Conservation (phyloP, 2,888 invertebrate genomes). For the Argynnis bischoffii region DNA sequence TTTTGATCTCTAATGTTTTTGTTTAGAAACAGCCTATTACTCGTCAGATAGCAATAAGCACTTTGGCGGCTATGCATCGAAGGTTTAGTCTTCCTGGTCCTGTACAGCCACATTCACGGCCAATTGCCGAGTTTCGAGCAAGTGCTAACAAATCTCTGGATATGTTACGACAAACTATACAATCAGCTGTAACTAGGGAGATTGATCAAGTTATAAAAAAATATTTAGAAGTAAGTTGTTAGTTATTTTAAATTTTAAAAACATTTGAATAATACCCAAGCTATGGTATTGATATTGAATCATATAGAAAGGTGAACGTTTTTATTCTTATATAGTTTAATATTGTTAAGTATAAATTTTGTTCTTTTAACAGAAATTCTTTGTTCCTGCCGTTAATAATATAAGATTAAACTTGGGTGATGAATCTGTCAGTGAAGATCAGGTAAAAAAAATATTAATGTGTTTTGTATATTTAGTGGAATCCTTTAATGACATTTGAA, state of each 20-base stretch:
- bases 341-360: neutral
- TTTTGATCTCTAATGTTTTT: slow-evolving; percentile 10
- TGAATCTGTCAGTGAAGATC: slow-evolving; percentile 89
- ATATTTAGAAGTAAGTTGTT: slow-evolving; percentile 85
- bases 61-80: slow-evolving; percentile 84
- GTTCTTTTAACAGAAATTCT: slow-evolving; percentile 85
- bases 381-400: slow-evolving; percentile 90
- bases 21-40: slow-evolving; percentile 76
- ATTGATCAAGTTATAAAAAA: slow-evolving; percentile 89
- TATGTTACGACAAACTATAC: slow-evolving; percentile 88
- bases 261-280: neutral
- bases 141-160: slow-evolving; percentile 89
- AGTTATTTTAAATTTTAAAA: neutral
- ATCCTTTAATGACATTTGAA: too few species aligned
- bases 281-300: too few species aligned
- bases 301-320: too few species aligned
- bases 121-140: slow-evolving; percentile 80
- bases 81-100: slow-evolving; percentile 82
- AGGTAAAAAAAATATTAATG: slow-evolving; percentile 61
- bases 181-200: slow-evolving; percentile 89
- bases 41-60: slow-evolving; percentile 87
- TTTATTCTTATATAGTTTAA: too few species aligned
- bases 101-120: slow-evolving; percentile 76
- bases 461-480: neutral
- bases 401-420: slow-evolving; percentile 89